Evolutionary conservation across 2,113 vertebrate species (phyloP), one percentile per base, ranked within the genome.

Genomic region (Elephantulus edwardii): DNA sequence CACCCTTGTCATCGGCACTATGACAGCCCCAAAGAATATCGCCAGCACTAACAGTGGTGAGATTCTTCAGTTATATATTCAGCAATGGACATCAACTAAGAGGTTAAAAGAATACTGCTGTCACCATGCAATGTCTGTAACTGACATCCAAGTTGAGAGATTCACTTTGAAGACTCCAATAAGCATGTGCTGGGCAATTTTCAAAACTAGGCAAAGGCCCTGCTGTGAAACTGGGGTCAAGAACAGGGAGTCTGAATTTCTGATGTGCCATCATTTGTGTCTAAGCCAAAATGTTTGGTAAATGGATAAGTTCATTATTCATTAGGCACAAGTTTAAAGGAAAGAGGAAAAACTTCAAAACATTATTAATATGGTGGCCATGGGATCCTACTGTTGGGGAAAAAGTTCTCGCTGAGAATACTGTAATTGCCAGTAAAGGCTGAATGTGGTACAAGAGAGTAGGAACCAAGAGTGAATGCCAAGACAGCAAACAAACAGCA

Each of bases 401-500:
- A 38, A 42, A 40, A 22, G 12, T 56, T 48, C 46, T 38, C 44
- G 26, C 64, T 24, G 71, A 13, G 5, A 83, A 38, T 56, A 48
- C 58, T n/a, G 75, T 58, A 88, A 71, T n/a, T 46, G 35, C 28
- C 60, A 76, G 52, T 22, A 30, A 3, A 42, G 46, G 60, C 50
- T 60, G 11, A 13, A 35, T 85, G 70, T 48, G 50, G 28, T 68
- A 83, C 42, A 17, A 44, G 68, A 60, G n/a, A 86, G 64, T 46
- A 91, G 74, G 56, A 71, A 70, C 12, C 2, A 72, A 81, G 8
- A 30, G 30, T 20, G 58, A 62, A 60, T 12, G 77, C 77, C 86
- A 83, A 48, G 62, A 56, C 66, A 70, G 80, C 52, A 62, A 77
- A 72, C 56, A 74, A 62, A 58, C 62, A 84, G 68, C 58, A n/a